Conservation (phyloP, 2,888 invertebrate genomes). For the Sphecodes monilicornis region DNA sequence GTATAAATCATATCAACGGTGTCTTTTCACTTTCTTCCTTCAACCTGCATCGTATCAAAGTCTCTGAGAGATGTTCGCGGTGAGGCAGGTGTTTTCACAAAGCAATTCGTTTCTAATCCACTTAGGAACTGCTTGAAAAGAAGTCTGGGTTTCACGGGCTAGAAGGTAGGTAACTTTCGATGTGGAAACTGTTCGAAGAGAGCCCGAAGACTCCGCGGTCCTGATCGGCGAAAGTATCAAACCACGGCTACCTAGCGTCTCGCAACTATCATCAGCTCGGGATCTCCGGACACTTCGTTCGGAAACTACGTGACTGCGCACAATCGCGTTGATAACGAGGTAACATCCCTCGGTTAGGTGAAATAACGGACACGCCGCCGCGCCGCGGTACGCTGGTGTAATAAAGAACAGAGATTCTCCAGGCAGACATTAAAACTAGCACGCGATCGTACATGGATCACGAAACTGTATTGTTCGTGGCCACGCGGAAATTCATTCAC, state of each 20-base stretch:
- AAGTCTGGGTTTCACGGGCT: background rate
- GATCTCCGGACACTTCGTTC: slow-evolving; percentile 46
- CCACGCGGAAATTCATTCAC: slow-evolving; percentile 15
- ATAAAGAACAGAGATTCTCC: slow-evolving; percentile 66
- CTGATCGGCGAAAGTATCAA: background rate
- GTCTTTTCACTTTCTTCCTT: background rate
- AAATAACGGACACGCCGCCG: slow-evolving; percentile 47
- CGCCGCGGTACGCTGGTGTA: slow-evolving; percentile 7
- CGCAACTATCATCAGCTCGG: slow-evolving; percentile 16
- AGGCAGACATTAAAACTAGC: slow-evolving; percentile 60
- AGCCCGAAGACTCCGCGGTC: background rate
- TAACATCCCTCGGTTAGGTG: slow-evolving; percentile 50
- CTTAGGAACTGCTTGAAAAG: background rate
- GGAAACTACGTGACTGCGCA: slow-evolving; percentile 34
- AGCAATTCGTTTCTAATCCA: background rate
- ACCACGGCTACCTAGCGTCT: background rate
- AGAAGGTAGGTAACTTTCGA: background rate
- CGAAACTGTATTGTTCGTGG: slow-evolving; percentile 47
- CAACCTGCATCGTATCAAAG: background rate
- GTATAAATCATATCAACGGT: background rate
- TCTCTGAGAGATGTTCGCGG: background rate
- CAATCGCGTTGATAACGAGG: slow-evolving; percentile 59
- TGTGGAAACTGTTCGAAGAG: background rate
- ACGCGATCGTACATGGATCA: slow-evolving; percentile 62
- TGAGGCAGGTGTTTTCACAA: background rate